Percentiles rank a stretch among this genome's conserved stretches.
Conservation (phyloP, 1,140 invertebrate genomes). For the Neodiprion fabricii region DNA sequence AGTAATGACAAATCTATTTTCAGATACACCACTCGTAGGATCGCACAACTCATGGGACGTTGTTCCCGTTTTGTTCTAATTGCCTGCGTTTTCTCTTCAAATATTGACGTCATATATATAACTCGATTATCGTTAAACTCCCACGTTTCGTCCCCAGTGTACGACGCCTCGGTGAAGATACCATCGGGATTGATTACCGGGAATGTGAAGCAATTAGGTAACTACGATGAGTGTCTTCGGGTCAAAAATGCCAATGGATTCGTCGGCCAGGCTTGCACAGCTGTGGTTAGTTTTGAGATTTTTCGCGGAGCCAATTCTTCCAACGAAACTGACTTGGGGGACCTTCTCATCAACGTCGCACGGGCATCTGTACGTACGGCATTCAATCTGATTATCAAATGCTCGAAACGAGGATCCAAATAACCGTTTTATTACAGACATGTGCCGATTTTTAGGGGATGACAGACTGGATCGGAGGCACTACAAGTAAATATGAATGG, state of each 20-base stretch:
- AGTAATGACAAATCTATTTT: no score
- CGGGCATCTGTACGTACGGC: slow-evolving; percentile 42
- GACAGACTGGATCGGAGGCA: slow-evolving; percentile 9
- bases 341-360: slow-evolving; percentile 40
- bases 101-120: no score
- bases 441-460: background rate
- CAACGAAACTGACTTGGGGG: slow-evolving; percentile 24
- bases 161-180: slow-evolving; percentile 59
- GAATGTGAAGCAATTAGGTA: slow-evolving; percentile 58
- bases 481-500: slow-evolving; percentile 42
- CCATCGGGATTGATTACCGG: slow-evolving; percentile 57
- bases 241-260: slow-evolving; percentile 41
- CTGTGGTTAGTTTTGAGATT: slow-evolving; percentile 41
- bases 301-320: slow-evolving; percentile 10
- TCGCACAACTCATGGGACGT: no score
- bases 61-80: no score
- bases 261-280: slow-evolving; percentile 45
- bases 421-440: no score
- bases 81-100: no score
- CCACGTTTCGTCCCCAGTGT: slow-evolving; percentile 51
- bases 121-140: background rate
- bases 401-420: no score
- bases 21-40: no score
- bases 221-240: slow-evolving; percentile 60
- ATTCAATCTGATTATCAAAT: no score